Evolutionary conservation across 1,140 invertebrate genomes (phyloP).

Genomic region (Plectus sambesii): DNA sequence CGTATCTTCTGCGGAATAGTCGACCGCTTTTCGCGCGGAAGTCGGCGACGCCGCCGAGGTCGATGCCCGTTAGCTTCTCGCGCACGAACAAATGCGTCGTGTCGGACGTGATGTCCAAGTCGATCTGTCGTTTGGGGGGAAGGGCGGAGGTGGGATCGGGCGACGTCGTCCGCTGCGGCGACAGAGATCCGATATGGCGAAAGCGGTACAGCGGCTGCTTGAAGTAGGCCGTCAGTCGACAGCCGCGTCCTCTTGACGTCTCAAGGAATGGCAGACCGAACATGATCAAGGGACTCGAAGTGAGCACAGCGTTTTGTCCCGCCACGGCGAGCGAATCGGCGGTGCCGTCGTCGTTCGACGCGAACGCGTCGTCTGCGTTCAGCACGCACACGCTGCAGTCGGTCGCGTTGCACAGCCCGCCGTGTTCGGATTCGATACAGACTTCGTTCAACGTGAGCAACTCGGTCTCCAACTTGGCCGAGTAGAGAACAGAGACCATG

Average conservation of each 20-base stretch:
- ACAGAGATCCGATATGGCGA: too few species aligned
- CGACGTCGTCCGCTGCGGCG: too few species aligned
- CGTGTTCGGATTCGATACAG: conserved; percentile 42
- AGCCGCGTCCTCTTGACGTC: conserved; percentile 66
- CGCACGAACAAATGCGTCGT: too few species aligned
- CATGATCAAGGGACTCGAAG: conserved; percentile 71
- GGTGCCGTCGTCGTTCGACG: conserved; percentile 22
- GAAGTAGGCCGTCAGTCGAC: conserved; percentile 63
- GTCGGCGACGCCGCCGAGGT: too few species aligned
- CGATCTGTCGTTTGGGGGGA: too few species aligned
- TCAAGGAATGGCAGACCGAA: conserved; percentile 76
- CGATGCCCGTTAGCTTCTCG: too few species aligned
- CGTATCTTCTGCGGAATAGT: too few species aligned
- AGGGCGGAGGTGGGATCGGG: too few species aligned
- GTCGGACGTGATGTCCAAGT: too few species aligned
- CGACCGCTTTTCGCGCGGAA: too few species aligned
- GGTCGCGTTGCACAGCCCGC: conserved; percentile 62
- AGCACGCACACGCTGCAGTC: conserved; percentile 21
- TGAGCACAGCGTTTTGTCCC: conserved; percentile 63
- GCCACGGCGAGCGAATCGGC: conserved; percentile 57
- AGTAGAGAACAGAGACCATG: conserved; percentile 25
- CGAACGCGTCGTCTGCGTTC: conserved; percentile 31
- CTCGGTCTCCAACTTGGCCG: conserved; percentile 26
- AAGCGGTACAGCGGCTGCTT: conserved; percentile 62
- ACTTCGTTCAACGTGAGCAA: conserved; percentile 34